These are phyloP conservation scores for Gobio gobio DNA, from an alignment of 2,113 vertebrate genomes.

Conservation along the genomic window DNA sequence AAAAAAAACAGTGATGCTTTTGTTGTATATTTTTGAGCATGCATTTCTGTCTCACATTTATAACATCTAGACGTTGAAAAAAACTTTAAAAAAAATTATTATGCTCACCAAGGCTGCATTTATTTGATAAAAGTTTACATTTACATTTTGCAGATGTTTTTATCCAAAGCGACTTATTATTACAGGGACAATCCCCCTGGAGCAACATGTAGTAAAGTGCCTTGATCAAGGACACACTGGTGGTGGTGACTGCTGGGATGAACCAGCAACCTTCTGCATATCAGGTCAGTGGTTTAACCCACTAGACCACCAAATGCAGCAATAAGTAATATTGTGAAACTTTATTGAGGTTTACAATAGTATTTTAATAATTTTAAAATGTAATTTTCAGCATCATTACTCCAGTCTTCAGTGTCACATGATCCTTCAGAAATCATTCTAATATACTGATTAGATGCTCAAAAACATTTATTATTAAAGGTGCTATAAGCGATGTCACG, in stretches of 20 bases:
- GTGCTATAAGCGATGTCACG: too few species aligned
- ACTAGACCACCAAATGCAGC: neutral
- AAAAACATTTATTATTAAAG: too few species aligned
- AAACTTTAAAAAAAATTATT: neutral
- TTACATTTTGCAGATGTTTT: too few species aligned
- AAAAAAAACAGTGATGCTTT: neutral
- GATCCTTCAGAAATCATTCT: too few species aligned
- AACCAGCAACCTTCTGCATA: too few species aligned
- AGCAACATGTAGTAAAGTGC: too few species aligned
- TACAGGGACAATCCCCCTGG: too few species aligned
- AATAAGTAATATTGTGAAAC: neutral
- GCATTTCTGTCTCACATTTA: neutral
- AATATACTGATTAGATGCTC: too few species aligned
- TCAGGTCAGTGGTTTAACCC: too few species aligned
- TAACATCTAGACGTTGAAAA: neutral
- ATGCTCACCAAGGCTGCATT: neutral
- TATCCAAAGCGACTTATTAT: too few species aligned
- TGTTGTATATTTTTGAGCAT: neutral
- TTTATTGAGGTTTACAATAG: neutral
- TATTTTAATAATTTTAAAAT: neutral
- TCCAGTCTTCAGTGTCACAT: neutral
- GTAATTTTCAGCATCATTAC: neutral
- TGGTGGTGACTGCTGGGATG: too few species aligned
- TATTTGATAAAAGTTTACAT: neutral
- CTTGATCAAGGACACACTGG: too few species aligned